Evolutionary conservation across 2,113 vertebrate genomes (phyloP).

Genomic region (Madoqua kirkii): DNA sequence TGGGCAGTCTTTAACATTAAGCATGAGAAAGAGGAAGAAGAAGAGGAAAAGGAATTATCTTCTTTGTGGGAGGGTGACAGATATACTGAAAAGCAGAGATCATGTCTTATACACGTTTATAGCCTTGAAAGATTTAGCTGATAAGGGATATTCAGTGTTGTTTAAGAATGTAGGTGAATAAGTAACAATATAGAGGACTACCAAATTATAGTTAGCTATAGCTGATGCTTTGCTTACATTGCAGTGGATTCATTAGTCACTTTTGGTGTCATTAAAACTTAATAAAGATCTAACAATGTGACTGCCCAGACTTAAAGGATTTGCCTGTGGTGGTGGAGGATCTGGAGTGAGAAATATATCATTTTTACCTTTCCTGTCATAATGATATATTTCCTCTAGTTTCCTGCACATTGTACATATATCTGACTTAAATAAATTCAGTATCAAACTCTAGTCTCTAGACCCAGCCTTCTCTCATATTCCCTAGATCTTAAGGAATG

Average conservation of each 20-base stretch:
- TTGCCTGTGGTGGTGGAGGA: not conserved
- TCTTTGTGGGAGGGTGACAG: not conserved
- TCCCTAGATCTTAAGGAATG: not conserved
- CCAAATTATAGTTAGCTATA: not conserved
- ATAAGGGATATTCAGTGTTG: not conserved
- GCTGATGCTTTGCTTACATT: not conserved
- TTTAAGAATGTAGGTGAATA: not conserved
- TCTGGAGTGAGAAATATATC: not conserved
- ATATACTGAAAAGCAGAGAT: not conserved
- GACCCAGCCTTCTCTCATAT: rapidly evolving
- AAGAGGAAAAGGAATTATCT: not conserved
- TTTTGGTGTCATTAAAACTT: not conserved
- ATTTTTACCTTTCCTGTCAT: not conserved
- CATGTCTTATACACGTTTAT: not conserved
- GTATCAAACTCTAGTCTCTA: not conserved
- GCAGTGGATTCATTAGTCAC: not conserved
- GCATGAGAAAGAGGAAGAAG: not conserved
- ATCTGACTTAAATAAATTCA: not conserved
- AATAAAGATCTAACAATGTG: not conserved
- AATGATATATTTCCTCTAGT: not conserved
- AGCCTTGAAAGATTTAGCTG: not conserved
- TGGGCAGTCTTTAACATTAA: not conserved
- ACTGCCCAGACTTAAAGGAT: not conserved
- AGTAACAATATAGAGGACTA: not conserved
- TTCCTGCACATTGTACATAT: not conserved